phyloP scores from a whole-genome alignment of 2,113 vertebrate genomes.

The Pelusios castaneus region DNA sequence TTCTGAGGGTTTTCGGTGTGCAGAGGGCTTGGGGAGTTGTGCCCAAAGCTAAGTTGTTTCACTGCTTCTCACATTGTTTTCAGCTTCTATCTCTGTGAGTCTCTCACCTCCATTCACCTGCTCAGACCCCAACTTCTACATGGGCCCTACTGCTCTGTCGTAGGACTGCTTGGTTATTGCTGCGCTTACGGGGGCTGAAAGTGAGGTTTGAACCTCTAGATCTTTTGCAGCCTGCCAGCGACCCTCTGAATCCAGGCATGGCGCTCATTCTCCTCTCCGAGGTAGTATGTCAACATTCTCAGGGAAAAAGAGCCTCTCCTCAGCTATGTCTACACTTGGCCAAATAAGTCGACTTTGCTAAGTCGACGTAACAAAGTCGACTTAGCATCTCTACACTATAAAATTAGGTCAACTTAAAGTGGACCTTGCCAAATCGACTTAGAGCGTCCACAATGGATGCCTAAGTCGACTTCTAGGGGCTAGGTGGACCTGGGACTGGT shows the following conservation, averaged over 20 bases:
- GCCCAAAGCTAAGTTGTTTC: background rate
- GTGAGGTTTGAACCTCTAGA: background rate
- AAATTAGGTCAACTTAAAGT: too few species aligned
- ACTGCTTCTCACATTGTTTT: background rate
- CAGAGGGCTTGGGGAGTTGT: background rate
- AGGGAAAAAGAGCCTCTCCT: slow-evolving; percentile 37
- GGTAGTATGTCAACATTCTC: slow-evolving; percentile 18
- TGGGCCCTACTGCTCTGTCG: background rate
- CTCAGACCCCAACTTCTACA: background rate
- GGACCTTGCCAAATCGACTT: too few species aligned
- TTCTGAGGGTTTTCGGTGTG: background rate
- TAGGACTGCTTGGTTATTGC: background rate
- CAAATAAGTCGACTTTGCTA: too few species aligned
- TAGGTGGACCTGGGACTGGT: too few species aligned
- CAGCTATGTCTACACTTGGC: too few species aligned
- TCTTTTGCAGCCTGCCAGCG: background rate
- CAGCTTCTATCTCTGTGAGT: accelerated
- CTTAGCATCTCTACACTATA: too few species aligned
- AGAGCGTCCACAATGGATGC: too few species aligned
- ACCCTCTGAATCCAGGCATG: background rate
- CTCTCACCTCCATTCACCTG: background rate
- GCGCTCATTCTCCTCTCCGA: background rate
- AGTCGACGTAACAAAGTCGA: too few species aligned
- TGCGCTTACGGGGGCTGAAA: background rate
- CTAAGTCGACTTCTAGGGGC: too few species aligned